These are phyloP conservation scores for Crypturellus tataupa DNA, from an alignment of 2,797 vertebrate species.

Conservation along the genomic window DNA sequence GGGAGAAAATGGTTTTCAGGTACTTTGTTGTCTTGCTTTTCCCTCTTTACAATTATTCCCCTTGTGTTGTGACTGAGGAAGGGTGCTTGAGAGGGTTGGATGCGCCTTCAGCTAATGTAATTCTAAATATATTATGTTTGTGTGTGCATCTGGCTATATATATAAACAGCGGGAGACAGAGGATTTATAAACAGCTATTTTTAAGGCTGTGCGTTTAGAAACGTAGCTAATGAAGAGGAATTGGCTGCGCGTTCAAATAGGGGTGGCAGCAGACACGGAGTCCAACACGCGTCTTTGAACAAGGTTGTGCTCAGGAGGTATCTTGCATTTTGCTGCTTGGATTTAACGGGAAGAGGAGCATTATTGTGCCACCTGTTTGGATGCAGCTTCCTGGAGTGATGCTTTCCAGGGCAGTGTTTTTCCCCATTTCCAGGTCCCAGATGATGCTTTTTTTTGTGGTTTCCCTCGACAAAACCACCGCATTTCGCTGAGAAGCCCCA, in stretches of 20 bases:
- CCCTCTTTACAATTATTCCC: not conserved
- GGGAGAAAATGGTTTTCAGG: not conserved
- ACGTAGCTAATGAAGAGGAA: no score
- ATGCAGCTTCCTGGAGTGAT: no score
- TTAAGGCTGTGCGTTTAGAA: not conserved
- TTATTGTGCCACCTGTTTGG: no score
- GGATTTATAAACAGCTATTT: not conserved
- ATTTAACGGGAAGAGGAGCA: no score
- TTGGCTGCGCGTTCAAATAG: no score
- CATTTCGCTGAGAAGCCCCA: not conserved
- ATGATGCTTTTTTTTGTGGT: rapidly evolving
- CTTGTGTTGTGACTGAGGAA: not conserved
- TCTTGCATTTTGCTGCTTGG: no score
- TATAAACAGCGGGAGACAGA: not conserved
- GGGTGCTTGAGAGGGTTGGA: not conserved
- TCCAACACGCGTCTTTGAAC: no score
- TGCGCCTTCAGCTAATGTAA: not conserved
- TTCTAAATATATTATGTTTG: not conserved
- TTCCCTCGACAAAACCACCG: not conserved
- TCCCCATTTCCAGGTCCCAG: no score
- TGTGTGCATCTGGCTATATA: not conserved
- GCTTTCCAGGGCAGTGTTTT: no score
- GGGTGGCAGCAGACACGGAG: no score
- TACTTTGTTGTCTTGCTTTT: not conserved
- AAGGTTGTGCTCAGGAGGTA: no score